A percentile compares a stretch with the other conserved stretches of the same genome.
Evolutionary conservation across 1,140 invertebrate species (phyloP).

Genomic region (Leptinotarsa lineolata): DNA sequence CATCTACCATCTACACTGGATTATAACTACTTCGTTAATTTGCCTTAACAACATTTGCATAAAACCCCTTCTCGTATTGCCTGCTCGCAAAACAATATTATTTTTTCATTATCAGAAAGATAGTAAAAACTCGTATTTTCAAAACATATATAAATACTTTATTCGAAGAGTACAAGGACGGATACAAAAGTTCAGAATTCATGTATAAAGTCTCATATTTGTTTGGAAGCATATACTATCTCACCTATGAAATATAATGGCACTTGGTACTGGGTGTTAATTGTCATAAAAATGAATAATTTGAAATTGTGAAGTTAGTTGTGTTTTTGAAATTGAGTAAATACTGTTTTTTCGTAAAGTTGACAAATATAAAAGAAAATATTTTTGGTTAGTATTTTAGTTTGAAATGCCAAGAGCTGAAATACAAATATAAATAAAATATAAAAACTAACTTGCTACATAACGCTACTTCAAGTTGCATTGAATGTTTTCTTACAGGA

Average conservation of each 20-base stretch:
- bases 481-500: too few relatives aligned
- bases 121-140: not conserved
- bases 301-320: not conserved
- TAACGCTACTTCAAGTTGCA: too few relatives aligned
- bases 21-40: too few relatives aligned
- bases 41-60: too few relatives aligned
- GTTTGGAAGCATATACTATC: conserved; percentile 10
- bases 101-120: not conserved
- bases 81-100: too few relatives aligned
- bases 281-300: not conserved
- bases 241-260: not conserved
- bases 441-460: too few relatives aligned
- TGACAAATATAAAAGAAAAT: too few relatives aligned
- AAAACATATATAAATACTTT: conserved; percentile 35
- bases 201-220: conserved; percentile 18
- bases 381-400: too few relatives aligned
- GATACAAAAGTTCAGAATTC: conserved; percentile 21
- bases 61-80: too few relatives aligned
- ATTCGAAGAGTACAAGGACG: conserved; percentile 33
- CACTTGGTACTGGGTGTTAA: not conserved
- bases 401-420: too few relatives aligned
- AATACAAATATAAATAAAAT: too few relatives aligned
- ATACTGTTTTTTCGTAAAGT: not conserved
- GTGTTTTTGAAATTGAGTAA: not conserved
- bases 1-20: too few relatives aligned